These are phyloP conservation scores for Cyclophora punctaria DNA, from an alignment of 2,888 invertebrate species.

Conservation along the genomic window DNA sequence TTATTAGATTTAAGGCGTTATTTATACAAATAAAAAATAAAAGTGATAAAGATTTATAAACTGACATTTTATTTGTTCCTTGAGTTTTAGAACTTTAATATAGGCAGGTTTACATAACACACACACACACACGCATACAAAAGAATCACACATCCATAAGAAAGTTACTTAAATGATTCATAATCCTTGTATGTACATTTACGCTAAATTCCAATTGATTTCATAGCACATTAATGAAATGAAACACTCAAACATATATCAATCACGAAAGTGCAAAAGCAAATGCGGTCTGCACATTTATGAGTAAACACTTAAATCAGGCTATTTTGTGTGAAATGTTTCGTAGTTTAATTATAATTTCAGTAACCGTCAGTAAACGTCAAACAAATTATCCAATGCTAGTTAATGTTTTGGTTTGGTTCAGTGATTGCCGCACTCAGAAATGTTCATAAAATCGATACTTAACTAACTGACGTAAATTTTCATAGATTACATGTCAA, in stretches of 20 bases:
- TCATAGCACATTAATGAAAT: constrained; percentile 18
- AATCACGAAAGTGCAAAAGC: constrained; percentile 34
- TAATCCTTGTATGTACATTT: too few species aligned
- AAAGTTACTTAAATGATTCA: too few species aligned
- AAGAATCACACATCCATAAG: too few species aligned
- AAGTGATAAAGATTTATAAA: constrained; percentile 66
- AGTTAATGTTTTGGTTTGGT: too few species aligned
- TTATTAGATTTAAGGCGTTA: constrained; percentile 70
- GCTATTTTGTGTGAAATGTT: constrained; percentile 8
- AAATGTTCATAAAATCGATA: too few species aligned
- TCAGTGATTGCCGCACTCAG: too few species aligned
- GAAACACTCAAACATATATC: constrained; percentile 28
- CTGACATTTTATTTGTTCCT: constrained; percentile 40
- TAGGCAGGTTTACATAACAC: neutral
- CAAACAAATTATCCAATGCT: too few species aligned
- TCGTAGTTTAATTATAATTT: too few species aligned
- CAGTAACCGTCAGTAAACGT: too few species aligned
- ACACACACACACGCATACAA: neutral
- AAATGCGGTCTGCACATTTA: constrained; percentile 40
- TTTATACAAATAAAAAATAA: constrained; percentile 72
- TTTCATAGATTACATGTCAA: too few species aligned
- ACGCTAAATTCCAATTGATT: neutral
- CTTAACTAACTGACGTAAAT: too few species aligned
- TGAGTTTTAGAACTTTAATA: too few species aligned
- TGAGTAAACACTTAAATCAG: constrained; percentile 21